Evolutionary conservation across 2,113 vertebrate species (phyloP).

Genomic region (Salvelinus sp.): DNA sequence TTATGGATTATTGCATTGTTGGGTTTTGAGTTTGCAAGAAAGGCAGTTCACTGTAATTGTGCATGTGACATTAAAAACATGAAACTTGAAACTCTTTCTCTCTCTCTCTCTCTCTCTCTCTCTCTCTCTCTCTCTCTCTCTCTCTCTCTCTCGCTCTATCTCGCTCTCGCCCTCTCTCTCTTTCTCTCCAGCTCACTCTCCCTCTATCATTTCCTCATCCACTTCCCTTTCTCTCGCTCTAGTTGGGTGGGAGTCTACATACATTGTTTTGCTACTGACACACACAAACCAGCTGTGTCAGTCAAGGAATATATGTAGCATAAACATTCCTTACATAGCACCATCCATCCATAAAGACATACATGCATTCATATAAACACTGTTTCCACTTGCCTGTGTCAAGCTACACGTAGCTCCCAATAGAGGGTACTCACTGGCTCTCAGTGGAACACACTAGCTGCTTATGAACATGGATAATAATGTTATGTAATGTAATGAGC

Average conservation of each 20-base stretch:
- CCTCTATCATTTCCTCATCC: background rate
- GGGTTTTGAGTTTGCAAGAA: too few species aligned
- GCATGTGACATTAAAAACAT: too few species aligned
- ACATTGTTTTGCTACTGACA: conserved; percentile 11
- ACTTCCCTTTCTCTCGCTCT: conserved; percentile 5
- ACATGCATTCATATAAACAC: background rate
- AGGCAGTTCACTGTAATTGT: too few species aligned
- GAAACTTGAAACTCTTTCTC: background rate
- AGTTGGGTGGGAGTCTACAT: background rate
- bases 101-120: conserved; percentile 3
- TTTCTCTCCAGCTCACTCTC: background rate
- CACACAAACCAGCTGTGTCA: conserved; percentile 6
- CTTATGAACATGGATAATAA: conserved; percentile 41
- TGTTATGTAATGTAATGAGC: conserved; percentile 44
- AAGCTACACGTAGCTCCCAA: conserved; percentile 9
- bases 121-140: background rate
- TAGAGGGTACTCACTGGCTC: conserved; percentile 19
- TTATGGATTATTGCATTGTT: too few species aligned
- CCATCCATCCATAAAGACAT: background rate
- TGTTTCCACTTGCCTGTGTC: conserved; percentile 1
- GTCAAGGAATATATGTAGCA: background rate
- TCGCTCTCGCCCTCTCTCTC: conserved; percentile 21
- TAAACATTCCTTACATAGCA: background rate
- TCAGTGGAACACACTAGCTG: conserved; percentile 20
- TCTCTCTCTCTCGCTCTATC: background rate